A percentile compares a stretch with the other conserved stretches of the same genome.
These are phyloP conservation scores for Lacerta viridis DNA, from an alignment of 2,797 vertebrate genomes.

Conservation along the genomic window DNA sequence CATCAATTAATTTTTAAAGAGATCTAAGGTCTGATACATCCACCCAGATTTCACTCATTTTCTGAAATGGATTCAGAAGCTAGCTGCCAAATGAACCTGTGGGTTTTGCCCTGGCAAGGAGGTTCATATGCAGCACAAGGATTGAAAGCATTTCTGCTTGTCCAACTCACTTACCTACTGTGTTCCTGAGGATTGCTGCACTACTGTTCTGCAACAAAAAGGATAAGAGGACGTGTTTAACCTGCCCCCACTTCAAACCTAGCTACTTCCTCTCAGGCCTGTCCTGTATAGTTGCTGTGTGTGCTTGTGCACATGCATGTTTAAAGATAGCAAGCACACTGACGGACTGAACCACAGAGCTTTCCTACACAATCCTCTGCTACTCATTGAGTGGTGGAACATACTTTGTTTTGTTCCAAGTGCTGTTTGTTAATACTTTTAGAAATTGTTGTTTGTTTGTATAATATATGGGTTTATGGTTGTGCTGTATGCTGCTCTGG, in stretches of 20 bases:
- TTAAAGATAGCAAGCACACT: too few species aligned
- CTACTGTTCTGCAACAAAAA: background rate
- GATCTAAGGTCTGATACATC: constrained; percentile 14
- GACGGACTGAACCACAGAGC: background rate
- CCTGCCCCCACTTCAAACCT: background rate
- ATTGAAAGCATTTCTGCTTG: background rate
- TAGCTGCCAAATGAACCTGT: background rate
- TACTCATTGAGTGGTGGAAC: background rate
- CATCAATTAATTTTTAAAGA: constrained; percentile 10
- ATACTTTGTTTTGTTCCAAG: background rate
- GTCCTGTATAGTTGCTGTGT: background rate
- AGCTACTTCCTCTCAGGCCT: background rate
- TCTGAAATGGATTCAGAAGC: constrained; percentile 41
- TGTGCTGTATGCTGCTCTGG: background rate
- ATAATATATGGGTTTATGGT: background rate
- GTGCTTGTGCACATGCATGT: background rate
- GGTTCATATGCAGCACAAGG: background rate
- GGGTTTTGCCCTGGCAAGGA: background rate
- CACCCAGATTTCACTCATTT: constrained; percentile 24
- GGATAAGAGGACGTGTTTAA: background rate
- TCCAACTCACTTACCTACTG: too few species aligned
- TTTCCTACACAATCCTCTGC: background rate
- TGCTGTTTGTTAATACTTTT: background rate
- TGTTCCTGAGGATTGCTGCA: background rate
- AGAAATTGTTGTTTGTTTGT: background rate